These are phyloP conservation scores for Gari tellinella DNA, from an alignment of 2,888 invertebrate genomes.

Conservation along the genomic window DNA sequence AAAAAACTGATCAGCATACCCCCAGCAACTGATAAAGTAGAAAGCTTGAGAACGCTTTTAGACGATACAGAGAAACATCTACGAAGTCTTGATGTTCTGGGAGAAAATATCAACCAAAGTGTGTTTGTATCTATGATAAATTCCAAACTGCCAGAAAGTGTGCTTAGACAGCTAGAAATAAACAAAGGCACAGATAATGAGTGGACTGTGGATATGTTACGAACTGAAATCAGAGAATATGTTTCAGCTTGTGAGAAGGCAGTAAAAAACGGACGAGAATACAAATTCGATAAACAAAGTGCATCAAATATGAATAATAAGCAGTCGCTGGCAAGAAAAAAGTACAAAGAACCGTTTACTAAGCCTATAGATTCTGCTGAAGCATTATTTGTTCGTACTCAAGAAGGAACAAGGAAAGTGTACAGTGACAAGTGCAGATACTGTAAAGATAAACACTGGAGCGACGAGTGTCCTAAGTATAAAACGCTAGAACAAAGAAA, in stretches of 20 bases:
- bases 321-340: no score
- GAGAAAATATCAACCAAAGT: conserved; percentile 17
- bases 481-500: conserved; percentile 26
- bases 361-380: conserved; percentile 2
- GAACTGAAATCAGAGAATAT: no score
- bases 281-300: no score
- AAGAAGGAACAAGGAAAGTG: background rate
- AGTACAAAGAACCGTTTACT: no score
- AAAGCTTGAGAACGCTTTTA: conserved; percentile 14
- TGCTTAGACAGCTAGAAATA: conserved; percentile 20
- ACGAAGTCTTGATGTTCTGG: conserved; percentile 19
- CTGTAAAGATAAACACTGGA: conserved; percentile 26
- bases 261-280: no score
- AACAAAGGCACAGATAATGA: conserved; percentile 7
- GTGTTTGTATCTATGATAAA: conserved; percentile 1
- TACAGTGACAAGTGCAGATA: conserved; percentile 14
- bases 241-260: no score
- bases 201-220: conserved; percentile 7
- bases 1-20: background rate
- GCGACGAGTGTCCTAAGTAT: conserved; percentile 31
- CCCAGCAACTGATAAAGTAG: no score
- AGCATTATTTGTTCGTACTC: background rate
- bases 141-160: conserved; percentile 8
- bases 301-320: no score
- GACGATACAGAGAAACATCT: conserved; percentile 24